Conservation (phyloP, 1,140 invertebrate genomes). For the Nephotettix cincticeps region DNA sequence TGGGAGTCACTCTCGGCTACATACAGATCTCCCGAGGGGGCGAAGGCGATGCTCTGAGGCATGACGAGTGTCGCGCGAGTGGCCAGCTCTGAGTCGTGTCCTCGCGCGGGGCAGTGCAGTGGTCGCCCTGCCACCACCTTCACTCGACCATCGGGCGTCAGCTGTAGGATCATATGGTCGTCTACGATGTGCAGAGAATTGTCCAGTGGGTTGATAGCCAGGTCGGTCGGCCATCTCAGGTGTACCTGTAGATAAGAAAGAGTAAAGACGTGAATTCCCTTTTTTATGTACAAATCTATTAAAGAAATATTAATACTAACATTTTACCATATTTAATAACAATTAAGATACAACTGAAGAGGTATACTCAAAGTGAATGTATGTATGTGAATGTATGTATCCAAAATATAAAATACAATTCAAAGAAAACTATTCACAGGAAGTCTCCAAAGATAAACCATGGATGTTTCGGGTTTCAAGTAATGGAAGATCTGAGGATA, state of each 20-base stretch:
- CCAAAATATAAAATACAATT: no score
- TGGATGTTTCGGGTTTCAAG: no score
- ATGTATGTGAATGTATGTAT: no score
- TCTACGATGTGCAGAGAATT: constrained; percentile 94
- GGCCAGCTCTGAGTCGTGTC: constrained; percentile 76
- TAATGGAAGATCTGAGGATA: no score
- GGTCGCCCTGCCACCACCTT: constrained; percentile 91
- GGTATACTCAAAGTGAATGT: no score
- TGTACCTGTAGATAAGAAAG: constrained; percentile 62
- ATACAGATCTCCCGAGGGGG: constrained; percentile 90
- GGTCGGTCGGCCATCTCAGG: constrained; percentile 90
- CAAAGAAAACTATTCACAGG: no score
- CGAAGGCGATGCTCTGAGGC: constrained; percentile 92
- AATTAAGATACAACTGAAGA: no score
- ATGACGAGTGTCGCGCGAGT: constrained; percentile 87
- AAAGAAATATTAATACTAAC: no score
- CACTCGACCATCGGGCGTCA: constrained; percentile 86
- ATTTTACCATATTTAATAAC: no score
- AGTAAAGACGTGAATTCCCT: no score
- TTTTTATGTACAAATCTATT: no score
- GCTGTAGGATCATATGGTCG: constrained; percentile 90
- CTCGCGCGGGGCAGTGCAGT: constrained; percentile 78
- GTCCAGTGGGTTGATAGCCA: constrained; percentile 91
- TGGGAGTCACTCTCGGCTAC: constrained; percentile 95
- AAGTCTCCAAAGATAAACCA: no score